Percentiles rank a stretch among this genome's conserved stretches.
Conservation (phyloP, 2,797 vertebrate species). For the Xiphorhynchus erythropygius region DNA sequence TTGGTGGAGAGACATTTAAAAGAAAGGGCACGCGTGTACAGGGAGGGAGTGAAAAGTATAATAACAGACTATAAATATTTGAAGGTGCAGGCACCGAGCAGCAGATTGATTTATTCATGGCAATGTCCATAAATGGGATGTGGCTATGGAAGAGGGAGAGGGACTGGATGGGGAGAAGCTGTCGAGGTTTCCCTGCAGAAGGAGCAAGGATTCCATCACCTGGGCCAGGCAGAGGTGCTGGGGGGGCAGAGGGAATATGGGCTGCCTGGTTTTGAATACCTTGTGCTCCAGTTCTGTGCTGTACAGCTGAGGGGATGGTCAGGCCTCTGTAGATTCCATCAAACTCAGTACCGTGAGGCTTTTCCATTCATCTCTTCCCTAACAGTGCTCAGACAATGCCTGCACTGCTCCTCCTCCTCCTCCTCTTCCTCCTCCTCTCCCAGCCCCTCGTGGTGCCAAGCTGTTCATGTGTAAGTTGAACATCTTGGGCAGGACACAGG, state of each 20-base stretch:
- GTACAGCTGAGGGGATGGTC: neutral
- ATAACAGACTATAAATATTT: constrained; percentile 67
- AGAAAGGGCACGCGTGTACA: constrained; percentile 49
- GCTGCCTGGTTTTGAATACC: neutral
- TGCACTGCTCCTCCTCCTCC: neutral
- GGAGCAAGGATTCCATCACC: neutral
- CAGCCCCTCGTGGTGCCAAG: constrained; percentile 11
- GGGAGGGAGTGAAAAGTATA: constrained; percentile 57
- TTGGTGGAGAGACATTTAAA: constrained; percentile 41
- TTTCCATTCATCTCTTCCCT: neutral
- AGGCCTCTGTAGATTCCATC: neutral
- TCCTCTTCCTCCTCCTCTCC: neutral
- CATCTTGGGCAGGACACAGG: constrained; percentile 9
- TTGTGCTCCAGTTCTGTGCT: fast-evolving
- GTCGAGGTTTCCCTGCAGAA: neutral
- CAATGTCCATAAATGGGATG: constrained; percentile 20
- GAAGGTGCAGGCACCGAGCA: constrained; percentile 61
- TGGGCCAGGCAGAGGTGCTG: neutral
- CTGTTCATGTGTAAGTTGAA: constrained; percentile 49
- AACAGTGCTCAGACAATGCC: neutral
- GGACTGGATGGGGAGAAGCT: neutral
- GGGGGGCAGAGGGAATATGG: fast-evolving
- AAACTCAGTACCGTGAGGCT: fast-evolving
- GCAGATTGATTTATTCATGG: constrained; percentile 58
- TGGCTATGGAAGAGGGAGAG: neutral